phyloP scores from a whole-genome alignment of 2,888 invertebrate species.

The Crepidodera aurea region DNA sequence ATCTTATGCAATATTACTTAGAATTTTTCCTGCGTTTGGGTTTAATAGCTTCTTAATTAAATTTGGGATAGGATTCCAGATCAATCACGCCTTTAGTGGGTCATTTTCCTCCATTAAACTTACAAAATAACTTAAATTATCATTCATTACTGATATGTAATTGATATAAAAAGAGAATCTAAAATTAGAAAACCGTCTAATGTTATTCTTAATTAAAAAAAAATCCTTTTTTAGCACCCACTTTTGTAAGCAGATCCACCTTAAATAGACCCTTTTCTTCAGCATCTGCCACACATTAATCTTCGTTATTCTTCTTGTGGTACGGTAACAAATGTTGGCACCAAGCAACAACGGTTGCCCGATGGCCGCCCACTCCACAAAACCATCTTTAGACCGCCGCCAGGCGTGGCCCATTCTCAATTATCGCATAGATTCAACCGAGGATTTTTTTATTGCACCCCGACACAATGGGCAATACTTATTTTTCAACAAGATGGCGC shows the following conservation, averaged over 20 bases:
- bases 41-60: no score
- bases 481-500: constrained; percentile 29
- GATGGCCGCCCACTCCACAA: constrained; percentile 20
- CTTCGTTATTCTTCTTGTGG: constrained; percentile 6
- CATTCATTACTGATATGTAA: no score
- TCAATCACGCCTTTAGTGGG: no score
- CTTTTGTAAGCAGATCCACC: not conserved
- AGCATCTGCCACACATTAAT: constrained; percentile 1
- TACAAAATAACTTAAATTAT: no score
- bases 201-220: no score
- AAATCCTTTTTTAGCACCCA: no score
- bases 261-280: not conserved
- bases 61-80: no score
- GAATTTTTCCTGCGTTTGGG: no score
- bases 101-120: no score
- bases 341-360: not conserved
- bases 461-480: constrained; percentile 34
- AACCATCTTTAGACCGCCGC: constrained; percentile 25
- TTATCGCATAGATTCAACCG: constrained; percentile 44
- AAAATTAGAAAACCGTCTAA: no score
- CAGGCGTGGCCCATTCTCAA: constrained; percentile 47
- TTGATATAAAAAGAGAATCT: no score
- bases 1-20: no score
- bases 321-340: not conserved
- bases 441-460: constrained; percentile 31